Base-by-base conservation (phyloP, 2,113 vertebrate genomes). In the Egretta garzetta region DNA sequence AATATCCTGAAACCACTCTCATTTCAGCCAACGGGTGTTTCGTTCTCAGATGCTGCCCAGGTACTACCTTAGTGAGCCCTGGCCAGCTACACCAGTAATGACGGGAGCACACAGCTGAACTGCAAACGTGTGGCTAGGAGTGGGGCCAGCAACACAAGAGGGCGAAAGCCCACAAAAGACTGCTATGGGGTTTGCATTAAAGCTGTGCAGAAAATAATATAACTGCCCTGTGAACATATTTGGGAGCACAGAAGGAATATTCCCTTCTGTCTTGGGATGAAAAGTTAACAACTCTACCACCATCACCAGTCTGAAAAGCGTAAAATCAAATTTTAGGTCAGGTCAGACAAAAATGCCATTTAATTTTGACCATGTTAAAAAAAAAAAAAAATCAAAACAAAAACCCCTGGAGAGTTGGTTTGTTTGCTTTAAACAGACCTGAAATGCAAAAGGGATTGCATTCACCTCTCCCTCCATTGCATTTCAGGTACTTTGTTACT, bases 21-120 rank as follows among this genome's bases (percentile, higher is more conserved):
- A 45, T 37, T 47, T 58, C 52, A 80, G 26, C 8, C 56, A 14
- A 4, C 0, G 1, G 17, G 8, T 2, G 0, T 60, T 86, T n/a
- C 12, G 1, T 60, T 47, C 12, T 15, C 35, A 39, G 16, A 13
- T 6, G 18, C 23, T 79, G 49, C 16, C 55, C 37, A 45, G n/a
- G 13, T 18, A 47, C 32, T 14, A 16, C 52, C 30, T 16, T 8
- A 8, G 43, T 18, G 22, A 68, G 20, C 30, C 33, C 49, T 20
- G 4, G 28, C 35, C 84, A 52, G 59, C 47, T 37, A 10, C 11
- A 30, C 22, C 39, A 60, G 62, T 14, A 49, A 16, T 7, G 14
- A 39, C 1, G 3, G 47, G 20, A 71, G 35, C 55, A 59, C 59
- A 6, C 7, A 62, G n/a, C 26, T 30, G 4, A 37, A 30, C 47